Evolutionary conservation across 2,113 vertebrate genomes (phyloP).

Genomic region (Sinocyclocheilus grahami): DNA sequence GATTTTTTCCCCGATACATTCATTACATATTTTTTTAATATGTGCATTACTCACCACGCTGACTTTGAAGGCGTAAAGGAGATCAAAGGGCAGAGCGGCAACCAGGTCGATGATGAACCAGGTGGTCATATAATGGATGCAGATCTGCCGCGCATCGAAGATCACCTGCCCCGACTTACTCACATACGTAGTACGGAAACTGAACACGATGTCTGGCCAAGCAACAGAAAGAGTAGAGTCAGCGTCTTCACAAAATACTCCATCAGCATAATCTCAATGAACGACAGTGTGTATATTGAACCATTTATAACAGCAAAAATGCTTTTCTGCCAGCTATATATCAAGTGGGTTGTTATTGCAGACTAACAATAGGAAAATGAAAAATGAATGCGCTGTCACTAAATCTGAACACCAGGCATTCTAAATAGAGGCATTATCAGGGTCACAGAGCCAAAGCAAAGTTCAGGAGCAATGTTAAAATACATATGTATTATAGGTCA

Average conservation of each 20-base stretch:
- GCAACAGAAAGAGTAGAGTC: not conserved
- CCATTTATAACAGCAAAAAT: slow-evolving; percentile 1
- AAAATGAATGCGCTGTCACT: not conserved
- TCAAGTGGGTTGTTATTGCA: not conserved
- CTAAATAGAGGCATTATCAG: not conserved
- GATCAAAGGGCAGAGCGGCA: slow-evolving; percentile 95
- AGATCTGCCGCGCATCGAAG: slow-evolving; percentile 95
- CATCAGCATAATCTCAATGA: slow-evolving; percentile 20
- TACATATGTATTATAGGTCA: not conserved
- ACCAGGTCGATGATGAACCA: slow-evolving; percentile 99
- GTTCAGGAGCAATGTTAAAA: not conserved
- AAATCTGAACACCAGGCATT: not conserved
- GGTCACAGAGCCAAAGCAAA: not conserved
- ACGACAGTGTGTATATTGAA: not conserved
- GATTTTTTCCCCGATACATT: not conserved
- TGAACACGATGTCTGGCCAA: slow-evolving; percentile 91
- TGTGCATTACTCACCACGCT: slow-evolving; percentile 88
- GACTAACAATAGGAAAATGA: not conserved
- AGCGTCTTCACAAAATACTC: not conserved
- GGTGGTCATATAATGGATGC: slow-evolving; percentile 96
- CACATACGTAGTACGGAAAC: slow-evolving; percentile 96
- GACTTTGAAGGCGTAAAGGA: slow-evolving; percentile 96
- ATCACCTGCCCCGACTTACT: slow-evolving; percentile 99
- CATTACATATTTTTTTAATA: not conserved
- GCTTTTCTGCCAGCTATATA: not conserved